These are phyloP conservation scores for Phacellophora camtschatica DNA, from an alignment of 30 jellyfish, hydroid and myxozoan species.

Conservation along the genomic window DNA sequence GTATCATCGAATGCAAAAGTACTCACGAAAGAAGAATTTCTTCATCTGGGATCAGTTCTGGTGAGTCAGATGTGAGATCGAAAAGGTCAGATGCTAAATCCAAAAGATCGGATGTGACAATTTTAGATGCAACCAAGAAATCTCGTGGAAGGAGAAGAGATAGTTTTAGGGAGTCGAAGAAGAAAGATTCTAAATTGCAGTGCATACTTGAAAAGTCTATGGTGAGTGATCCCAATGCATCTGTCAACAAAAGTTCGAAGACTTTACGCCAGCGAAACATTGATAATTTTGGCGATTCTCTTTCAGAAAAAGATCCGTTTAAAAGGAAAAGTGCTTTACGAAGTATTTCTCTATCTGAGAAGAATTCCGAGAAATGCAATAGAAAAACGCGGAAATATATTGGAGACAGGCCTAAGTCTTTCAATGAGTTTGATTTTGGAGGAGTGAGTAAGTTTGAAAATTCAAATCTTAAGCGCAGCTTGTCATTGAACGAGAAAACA, in stretches of 20 bases:
- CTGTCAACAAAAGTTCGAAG: background rate
- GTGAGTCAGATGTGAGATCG: background rate
- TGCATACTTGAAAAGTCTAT: background rate
- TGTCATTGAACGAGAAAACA: background rate
- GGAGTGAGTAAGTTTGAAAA: background rate
- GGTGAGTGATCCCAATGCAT: background rate
- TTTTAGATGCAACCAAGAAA: background rate
- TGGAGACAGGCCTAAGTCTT: constrained; percentile 23
- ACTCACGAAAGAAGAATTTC: background rate
- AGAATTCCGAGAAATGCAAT: background rate
- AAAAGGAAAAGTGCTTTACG: background rate
- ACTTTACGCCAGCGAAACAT: background rate
- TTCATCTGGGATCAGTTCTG: background rate
- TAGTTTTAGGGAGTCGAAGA: background rate
- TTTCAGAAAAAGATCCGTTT: background rate
- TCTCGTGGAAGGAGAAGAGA: background rate
- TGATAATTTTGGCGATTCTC: background rate
- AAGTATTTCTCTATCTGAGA: background rate
- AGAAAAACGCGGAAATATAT: background rate
- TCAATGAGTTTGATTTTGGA: background rate
- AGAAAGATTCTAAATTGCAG: background rate
- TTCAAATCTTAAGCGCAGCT: background rate
- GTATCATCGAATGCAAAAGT: background rate
- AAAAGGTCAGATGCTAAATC: too few relatives aligned
- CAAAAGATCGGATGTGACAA: too few relatives aligned